phyloP scores from a whole-genome alignment of 2,888 invertebrate genomes.

The Mayetiola destructor region DNA sequence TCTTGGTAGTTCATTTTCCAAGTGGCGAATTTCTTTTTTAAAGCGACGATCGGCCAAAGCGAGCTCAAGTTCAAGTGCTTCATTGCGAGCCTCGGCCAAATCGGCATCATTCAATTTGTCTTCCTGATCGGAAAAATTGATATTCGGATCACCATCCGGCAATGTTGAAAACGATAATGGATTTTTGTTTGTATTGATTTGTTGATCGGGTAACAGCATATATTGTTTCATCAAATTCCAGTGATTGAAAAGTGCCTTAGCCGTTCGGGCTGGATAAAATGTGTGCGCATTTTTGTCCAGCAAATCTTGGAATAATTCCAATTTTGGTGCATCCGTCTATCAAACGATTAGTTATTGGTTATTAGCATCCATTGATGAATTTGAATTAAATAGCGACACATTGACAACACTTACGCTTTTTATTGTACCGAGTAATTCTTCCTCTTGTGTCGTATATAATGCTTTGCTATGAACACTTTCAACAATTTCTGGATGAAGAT shows the following conservation, averaged over 20 bases:
- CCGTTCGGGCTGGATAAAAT: slow-evolving; percentile 78
- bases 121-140: slow-evolving; percentile 84
- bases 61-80: slow-evolving; percentile 63
- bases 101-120: slow-evolving; percentile 76
- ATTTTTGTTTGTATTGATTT: not conserved
- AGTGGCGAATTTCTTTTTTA: slow-evolving; percentile 70
- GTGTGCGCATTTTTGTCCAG: slow-evolving; percentile 67
- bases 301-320: slow-evolving; percentile 72
- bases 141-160: slow-evolving; percentile 46
- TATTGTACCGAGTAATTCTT: slow-evolving; percentile 66
- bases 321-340: slow-evolving; percentile 54
- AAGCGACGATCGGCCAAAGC: slow-evolving; percentile 57
- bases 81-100: slow-evolving; percentile 63
- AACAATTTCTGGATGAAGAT: slow-evolving; percentile 81
- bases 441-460: slow-evolving; percentile 78
- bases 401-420: slow-evolving; percentile 44
- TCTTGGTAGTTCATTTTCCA: slow-evolving; percentile 77
- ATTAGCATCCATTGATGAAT: not conserved
- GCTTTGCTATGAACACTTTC: slow-evolving; percentile 77
- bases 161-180: slow-evolving; percentile 25
- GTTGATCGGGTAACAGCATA: slow-evolving; percentile 77
- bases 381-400: not conserved
- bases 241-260: slow-evolving; percentile 70
- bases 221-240: slow-evolving; percentile 91
- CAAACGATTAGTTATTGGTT: not conserved